phyloP scores from a whole-genome alignment of 2,888 invertebrate genomes.

The Ceramica pisi region DNA sequence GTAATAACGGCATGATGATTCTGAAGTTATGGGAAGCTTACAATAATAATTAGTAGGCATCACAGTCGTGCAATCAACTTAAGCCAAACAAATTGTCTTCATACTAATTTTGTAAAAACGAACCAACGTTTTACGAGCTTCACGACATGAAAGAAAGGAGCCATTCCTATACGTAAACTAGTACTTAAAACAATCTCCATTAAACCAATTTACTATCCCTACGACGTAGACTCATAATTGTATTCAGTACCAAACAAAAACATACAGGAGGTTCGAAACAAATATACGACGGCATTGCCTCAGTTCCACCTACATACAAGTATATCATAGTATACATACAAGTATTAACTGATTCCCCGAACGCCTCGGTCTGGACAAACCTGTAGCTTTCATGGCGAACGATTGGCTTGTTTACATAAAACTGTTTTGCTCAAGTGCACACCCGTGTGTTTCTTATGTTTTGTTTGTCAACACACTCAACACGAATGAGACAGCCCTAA shows the following conservation, averaged over 20 bases:
- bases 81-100: neutral
- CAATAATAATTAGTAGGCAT: too few relatives aligned
- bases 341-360: constrained; percentile 15
- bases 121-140: neutral
- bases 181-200: neutral
- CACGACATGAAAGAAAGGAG: neutral
- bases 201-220: neutral
- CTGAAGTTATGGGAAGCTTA: too few relatives aligned
- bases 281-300: constrained; percentile 22
- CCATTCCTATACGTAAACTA: too few relatives aligned
- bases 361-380: constrained; percentile 16
- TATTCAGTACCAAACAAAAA: constrained; percentile 25
- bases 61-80: neutral
- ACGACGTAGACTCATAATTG: constrained; percentile 8
- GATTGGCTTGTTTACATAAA: constrained; percentile 48
- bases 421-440: constrained; percentile 39
- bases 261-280: constrained; percentile 7
- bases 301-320: neutral
- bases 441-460: constrained; percentile 13
- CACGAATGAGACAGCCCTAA: constrained; percentile 9
- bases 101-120: neutral
- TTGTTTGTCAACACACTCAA: constrained; percentile 46
- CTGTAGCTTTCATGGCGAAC: constrained; percentile 29
- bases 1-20: neutral
- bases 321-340: too few relatives aligned